A percentile compares a stretch with the other conserved stretches of the same genome.
phyloP scores from a whole-genome alignment of 2,797 vertebrate species.

The Tapera naevia region DNA sequence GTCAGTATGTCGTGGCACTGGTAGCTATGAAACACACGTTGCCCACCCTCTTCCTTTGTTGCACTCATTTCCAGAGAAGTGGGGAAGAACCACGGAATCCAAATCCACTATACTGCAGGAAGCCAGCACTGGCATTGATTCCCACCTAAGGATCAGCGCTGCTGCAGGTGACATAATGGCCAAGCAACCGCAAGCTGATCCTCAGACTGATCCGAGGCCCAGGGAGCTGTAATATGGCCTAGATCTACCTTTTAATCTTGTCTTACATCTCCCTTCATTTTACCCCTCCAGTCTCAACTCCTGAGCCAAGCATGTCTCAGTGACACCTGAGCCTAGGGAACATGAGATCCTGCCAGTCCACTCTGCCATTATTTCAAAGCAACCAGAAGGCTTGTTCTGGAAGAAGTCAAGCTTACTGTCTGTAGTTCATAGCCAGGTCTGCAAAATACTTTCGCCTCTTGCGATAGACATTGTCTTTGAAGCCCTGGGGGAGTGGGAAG shows the following conservation, averaged over 20 bases:
- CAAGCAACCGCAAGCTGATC: not conserved
- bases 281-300: not conserved
- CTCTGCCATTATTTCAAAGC: not conserved
- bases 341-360: not conserved
- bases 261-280: not conserved
- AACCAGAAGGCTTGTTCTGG: not conserved
- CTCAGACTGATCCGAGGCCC: not conserved
- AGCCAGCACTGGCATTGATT: not conserved
- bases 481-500: constrained; percentile 80
- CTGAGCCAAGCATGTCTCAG: not conserved
- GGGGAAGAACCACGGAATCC: not conserved
- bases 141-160: not conserved
- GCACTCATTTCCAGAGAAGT: not conserved
- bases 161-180: not conserved
- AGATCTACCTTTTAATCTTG: not conserved
- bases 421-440: constrained; percentile 91
- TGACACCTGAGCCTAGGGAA: not conserved
- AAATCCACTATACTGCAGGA: not conserved
- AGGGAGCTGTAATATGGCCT: not conserved
- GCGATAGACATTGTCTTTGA: constrained; percentile 95
- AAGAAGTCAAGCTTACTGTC: constrained; percentile 83
- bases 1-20: not conserved
- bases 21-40: not conserved
- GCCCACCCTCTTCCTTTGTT: not conserved
- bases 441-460: constrained; percentile 94